Percentiles rank a stretch among this genome's conserved stretches.
Conservation (phyloP, 2,113 vertebrate species). For the Recurvirostra avosetta region DNA sequence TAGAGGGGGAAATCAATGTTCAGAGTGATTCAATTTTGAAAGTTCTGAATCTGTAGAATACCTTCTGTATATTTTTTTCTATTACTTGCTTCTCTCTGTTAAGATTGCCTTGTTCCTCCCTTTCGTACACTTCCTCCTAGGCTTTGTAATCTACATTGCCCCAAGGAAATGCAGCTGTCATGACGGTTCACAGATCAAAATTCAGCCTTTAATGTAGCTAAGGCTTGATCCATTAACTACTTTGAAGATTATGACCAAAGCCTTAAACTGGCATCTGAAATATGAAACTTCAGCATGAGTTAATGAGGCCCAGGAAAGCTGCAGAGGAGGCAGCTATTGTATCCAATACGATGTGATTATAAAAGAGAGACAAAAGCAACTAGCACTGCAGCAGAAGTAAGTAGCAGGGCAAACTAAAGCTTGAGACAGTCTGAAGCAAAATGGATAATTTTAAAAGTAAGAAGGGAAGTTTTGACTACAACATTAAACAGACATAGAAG, state of each 20-base stretch:
- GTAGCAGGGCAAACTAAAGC: background rate
- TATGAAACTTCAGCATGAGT: constrained; percentile 26
- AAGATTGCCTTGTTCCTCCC: background rate
- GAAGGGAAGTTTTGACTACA: background rate
- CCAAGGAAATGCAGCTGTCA: constrained; percentile 48
- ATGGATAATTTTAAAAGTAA: background rate
- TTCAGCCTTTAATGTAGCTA: constrained; percentile 49
- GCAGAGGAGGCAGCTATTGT: constrained; percentile 1
- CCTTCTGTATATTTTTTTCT: background rate
- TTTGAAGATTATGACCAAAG: constrained; percentile 64
- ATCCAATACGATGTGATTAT: accelerated
- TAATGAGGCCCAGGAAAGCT: constrained; percentile 37
- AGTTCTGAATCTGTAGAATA: background rate
- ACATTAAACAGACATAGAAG: background rate
- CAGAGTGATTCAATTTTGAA: background rate
- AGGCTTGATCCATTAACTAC: constrained; percentile 53
- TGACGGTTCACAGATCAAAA: constrained; percentile 49
- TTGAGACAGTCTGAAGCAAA: background rate
- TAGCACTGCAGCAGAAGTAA: background rate
- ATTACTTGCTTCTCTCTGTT: background rate
- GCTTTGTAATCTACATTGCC: constrained; percentile 10
- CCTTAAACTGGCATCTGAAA: constrained; percentile 52
- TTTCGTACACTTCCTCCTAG: background rate
- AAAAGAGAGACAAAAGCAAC: background rate
- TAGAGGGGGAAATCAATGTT: background rate